Evolutionary conservation across 2,797 vertebrate genomes (phyloP), one percentile per base, ranked within the genome.

Genomic region (Tenualosa thibaudeaui): DNA sequence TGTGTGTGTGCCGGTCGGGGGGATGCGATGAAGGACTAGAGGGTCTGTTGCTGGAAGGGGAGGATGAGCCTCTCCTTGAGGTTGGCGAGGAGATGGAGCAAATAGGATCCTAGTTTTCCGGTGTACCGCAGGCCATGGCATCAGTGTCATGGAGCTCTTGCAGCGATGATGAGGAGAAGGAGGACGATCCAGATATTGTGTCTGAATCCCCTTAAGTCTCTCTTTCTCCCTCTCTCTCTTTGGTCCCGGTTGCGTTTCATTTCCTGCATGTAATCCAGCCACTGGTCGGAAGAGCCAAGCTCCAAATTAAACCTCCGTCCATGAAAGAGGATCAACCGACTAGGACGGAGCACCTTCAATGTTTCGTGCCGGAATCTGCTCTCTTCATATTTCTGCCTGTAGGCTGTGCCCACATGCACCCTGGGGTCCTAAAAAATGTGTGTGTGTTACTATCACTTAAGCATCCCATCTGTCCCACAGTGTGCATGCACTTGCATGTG

Each of bases 251-350:
- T 88, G 84, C 86, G 88, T 89, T 40, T 46, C 88, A 87, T 91
- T 91, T 86, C 85, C 88, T 89, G 90, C 91, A 92, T 93, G 90
- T 92, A 92, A 90, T 88, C 86, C 88, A 46, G n/a, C 87, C 88
- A 88, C 71, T 75, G 60, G 43, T 71, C 84, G 7, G 40, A 81
- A 85, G 87, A 87, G 86, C 83, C 81, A 75, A 37, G 84, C 89
- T 87, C 86, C 85, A 84, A 90, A 88, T 86, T 91, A 90, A 89
- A 86, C 31, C 83, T 90, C 86, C 31, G 60, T 87, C 82, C 87
- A 89, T 90, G 87, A 78, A 81, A 83, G 26, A 15, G 65, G 26
- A 71, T 71, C 65, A 24, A 3, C 15, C 65, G 26, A 12, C 26
- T 71, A 12, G 2, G 65, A 12, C 26, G 10, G 26, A 71, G 26